Percentiles rank a stretch among this genome's conserved stretches.
Conservation (phyloP, 2,113 vertebrate genomes). For the Oceanites oceanicus region DNA sequence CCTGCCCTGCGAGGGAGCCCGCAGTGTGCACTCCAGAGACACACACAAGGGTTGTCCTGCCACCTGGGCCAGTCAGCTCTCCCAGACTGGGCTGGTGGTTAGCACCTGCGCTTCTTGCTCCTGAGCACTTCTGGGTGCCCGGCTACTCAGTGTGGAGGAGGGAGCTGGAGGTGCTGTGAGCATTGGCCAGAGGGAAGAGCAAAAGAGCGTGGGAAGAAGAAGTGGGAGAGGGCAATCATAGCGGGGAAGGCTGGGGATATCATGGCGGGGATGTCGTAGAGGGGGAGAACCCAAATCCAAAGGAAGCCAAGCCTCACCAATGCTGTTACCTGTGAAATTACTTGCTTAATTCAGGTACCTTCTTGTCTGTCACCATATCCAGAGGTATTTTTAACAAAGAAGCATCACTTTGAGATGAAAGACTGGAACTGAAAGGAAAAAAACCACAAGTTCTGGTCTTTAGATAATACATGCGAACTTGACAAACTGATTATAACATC, state of each 20-base stretch:
- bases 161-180: neutral
- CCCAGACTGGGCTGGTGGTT: no score
- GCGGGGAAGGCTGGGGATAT: neutral
- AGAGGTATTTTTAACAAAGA: neutral
- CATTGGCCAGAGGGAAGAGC: neutral
- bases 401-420: neutral
- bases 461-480: neutral
- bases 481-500: neutral
- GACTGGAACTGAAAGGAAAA: neutral
- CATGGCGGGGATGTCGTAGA: neutral
- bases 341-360: neutral
- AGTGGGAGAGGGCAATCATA: neutral
- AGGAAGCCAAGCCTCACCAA: neutral
- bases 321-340: neutral
- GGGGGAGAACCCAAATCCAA: neutral
- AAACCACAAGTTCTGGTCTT: neutral
- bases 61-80: neutral
- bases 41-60: neutral
- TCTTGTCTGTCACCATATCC: neutral
- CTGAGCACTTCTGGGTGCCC: neutral
- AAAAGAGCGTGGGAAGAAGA: rapidly evolving
- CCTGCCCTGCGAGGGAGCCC: neutral
- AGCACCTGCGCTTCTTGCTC: neutral
- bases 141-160: rapidly evolving
- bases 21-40: neutral